These are phyloP conservation scores for Gadus chalcogrammus DNA, from an alignment of 2,113 vertebrate genomes.

Conservation along the genomic window DNA sequence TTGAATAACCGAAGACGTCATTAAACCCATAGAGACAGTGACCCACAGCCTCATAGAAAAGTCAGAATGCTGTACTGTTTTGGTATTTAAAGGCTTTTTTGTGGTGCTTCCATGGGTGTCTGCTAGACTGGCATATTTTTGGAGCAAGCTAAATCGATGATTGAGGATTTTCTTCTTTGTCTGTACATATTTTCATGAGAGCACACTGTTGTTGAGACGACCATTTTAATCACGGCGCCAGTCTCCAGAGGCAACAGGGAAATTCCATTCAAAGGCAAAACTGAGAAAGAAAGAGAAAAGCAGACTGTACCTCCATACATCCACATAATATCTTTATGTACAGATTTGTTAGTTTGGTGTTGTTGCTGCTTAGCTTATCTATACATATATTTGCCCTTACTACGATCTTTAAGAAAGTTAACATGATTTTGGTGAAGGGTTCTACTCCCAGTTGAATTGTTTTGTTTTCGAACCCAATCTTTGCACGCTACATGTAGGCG, in stretches of 20 bases:
- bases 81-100: background rate
- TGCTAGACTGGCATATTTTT: constrained; percentile 46
- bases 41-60: background rate
- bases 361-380: no score
- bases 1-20: constrained; percentile 19
- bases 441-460: no score
- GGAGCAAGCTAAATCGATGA: constrained; percentile 37
- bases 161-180: constrained; percentile 25
- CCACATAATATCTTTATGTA: no score
- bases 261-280: constrained; percentile 5
- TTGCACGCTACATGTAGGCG: no score
- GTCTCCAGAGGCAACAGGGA: background rate
- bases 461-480: no score
- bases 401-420: no score
- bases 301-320: background rate
- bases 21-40: background rate
- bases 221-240: constrained; percentile 29
- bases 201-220: background rate
- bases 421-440: no score
- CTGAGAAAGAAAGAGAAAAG: background rate
- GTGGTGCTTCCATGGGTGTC: constrained; percentile 23
- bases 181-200: constrained; percentile 17
- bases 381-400: no score
- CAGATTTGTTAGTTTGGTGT: no score
- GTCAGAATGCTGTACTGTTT: background rate